Percentiles rank a stretch among this genome's conserved stretches.
Conservation (phyloP, 2,888 invertebrate species). For the Pristionchus fissidentatus region DNA sequence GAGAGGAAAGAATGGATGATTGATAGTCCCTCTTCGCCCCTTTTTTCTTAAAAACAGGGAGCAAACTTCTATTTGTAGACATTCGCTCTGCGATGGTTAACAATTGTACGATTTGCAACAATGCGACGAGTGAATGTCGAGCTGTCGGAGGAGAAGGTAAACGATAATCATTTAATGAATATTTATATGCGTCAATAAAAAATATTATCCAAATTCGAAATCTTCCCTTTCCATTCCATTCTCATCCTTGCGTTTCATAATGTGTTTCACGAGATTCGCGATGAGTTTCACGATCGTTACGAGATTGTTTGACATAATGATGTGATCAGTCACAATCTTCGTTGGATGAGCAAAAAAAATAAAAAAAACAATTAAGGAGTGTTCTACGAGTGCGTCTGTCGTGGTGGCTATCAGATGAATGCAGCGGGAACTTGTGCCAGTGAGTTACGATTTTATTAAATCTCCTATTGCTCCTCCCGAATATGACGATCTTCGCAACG, state of each 20-base stretch:
- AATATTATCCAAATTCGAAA: no score
- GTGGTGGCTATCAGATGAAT: constrained; percentile 43
- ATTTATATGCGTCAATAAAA: no score
- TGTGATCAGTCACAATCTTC: no score
- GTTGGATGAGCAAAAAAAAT: no score
- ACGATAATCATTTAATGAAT: not conserved
- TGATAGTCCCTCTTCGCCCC: not conserved
- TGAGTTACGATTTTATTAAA: not conserved
- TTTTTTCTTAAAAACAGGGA: not conserved
- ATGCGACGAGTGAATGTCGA: constrained; percentile 19
- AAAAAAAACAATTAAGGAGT: no score
- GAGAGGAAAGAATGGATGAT: constrained; percentile 13
- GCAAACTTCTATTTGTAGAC: constrained; percentile 6
- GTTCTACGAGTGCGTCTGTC: constrained; percentile 39
- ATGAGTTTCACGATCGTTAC: no score
- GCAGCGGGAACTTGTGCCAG: constrained; percentile 49
- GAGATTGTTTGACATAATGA: no score
- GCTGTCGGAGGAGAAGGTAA: not conserved
- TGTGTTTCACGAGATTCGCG: no score
- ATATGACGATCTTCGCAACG: no score
- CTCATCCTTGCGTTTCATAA: no score
- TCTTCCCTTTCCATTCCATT: no score
- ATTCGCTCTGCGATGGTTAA: constrained; percentile 17
- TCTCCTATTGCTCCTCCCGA: no score
- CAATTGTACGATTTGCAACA: constrained; percentile 42